Evolutionary conservation across 2,113 vertebrate species (phyloP), one percentile per base, ranked within the genome.

Genomic region (Prionailurus bengalensis): DNA sequence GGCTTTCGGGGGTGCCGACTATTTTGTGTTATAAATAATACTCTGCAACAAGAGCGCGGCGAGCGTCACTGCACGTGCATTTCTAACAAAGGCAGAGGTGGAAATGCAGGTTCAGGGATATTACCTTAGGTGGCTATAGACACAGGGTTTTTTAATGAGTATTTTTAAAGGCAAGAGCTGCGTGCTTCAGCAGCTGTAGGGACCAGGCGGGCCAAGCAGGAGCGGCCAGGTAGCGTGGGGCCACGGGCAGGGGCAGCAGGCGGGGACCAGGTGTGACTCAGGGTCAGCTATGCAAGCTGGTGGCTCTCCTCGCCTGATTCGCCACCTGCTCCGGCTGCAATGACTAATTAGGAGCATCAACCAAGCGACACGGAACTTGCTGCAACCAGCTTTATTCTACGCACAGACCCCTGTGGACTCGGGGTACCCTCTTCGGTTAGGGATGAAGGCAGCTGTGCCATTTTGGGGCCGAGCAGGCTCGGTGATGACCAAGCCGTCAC

Each of bases 51-150:
- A 19, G 31, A 71, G 74, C 29, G 31, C 48, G 1, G 4, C 10
- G 51, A 27, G 55, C 15, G 0, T n/a, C 31, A 4, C 16, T 4
- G 27, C 14, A 1, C 0, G 2, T 36, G 36, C 29, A 0, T n/a
- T 42, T 36, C 51, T 76, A 78, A 66, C 42, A 25, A 27, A 58
- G 68, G 45, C 1, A 1, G n/a, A 13, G 0, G 58, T 4, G 19
- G 21, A n/a, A 0, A 0, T 3, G 3, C 12, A 65, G 33, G 85
- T 15, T 29, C 3, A 0, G 4, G 27, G 2, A 25, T 23, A 36
- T 25, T 10, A 21, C 55, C 0, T 8, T 8, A 36, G 58, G 53
- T 8, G 51, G 33, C 23, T 29, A 51, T 0, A 13, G 23, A 66
- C 66, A 78, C 3, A 14, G 80, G 3, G 9, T 11, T 53, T 66